Evolutionary conservation across 1,140 invertebrate species (phyloP).

Genomic region (Meloidogyne hapla): DNA sequence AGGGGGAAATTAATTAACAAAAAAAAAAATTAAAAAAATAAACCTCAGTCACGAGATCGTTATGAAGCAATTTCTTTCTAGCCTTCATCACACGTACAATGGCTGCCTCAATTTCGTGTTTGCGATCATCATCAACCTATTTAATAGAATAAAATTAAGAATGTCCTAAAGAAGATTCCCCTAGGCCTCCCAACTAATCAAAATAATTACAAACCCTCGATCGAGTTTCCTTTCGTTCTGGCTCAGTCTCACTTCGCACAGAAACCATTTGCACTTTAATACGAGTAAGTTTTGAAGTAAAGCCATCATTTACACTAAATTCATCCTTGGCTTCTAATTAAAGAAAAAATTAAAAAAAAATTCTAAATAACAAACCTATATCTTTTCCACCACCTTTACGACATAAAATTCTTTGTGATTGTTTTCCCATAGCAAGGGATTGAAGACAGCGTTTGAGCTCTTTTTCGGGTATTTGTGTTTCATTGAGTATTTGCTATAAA

Average conservation of each 20-base stretch:
- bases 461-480: conserved; percentile 95
- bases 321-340: conserved; percentile 78
- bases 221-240: conserved; percentile 92
- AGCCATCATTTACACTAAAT: conserved; percentile 94
- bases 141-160: conserved; percentile 12
- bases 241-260: conserved; percentile 95
- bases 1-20: not conserved
- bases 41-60: conserved; percentile 87
- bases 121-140: conserved; percentile 90
- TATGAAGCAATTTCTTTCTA: conserved; percentile 81
- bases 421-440: conserved; percentile 94
- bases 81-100: conserved; percentile 99
- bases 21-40: not conserved
- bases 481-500: conserved; percentile 82
- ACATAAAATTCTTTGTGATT: conserved; percentile 88
- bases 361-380: conserved; percentile 65
- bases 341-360: not conserved
- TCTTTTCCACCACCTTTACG: conserved; percentile 93
- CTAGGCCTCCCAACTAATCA: not conserved
- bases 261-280: conserved; percentile 76
- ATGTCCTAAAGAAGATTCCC: not conserved
- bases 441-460: conserved; percentile 91
- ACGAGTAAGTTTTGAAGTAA: conserved; percentile 93
- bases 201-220: conserved; percentile 73
- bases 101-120: conserved; percentile 98